phyloP scores from a whole-genome alignment of 2,113 vertebrate genomes.

The Gadus chalcogrammus region DNA sequence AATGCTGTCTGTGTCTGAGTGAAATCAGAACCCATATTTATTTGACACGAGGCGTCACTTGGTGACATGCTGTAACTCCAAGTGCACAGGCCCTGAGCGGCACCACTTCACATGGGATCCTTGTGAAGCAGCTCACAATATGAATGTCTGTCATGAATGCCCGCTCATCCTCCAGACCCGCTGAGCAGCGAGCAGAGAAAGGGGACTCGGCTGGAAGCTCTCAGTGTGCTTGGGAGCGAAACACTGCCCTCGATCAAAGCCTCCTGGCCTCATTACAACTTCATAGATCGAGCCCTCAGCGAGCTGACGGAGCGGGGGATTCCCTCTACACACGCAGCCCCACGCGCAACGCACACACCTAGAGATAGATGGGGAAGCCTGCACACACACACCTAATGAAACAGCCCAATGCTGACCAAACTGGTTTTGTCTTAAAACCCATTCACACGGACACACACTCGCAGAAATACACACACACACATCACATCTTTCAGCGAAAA shows the following conservation, averaged over 20 bases:
- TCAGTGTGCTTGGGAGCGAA: slow-evolving; percentile 1
- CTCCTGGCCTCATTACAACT: slow-evolving; percentile 71
- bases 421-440: not conserved
- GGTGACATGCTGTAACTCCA: no score
- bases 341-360: slow-evolving; percentile 18
- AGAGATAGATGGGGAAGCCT: slow-evolving; percentile 3
- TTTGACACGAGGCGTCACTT: no score
- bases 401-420: no score
- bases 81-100: no score
- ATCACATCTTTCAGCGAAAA: not conserved
- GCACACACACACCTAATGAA: slow-evolving; percentile 4
- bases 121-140: no score
- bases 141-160: no score
- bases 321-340: slow-evolving; percentile 19
- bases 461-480: not conserved
- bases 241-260: slow-evolving; percentile 40
- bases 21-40: no score
- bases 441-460: slow-evolving; percentile 1
- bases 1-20: slow-evolving; percentile 1
- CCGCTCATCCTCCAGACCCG: no score
- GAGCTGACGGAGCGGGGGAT: slow-evolving; percentile 57
- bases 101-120: no score
- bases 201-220: slow-evolving; percentile 13
- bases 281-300: slow-evolving; percentile 56
- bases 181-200: no score